Conservation (phyloP, 1,140 invertebrate genomes). For the Brachionus calyciflorus region DNA sequence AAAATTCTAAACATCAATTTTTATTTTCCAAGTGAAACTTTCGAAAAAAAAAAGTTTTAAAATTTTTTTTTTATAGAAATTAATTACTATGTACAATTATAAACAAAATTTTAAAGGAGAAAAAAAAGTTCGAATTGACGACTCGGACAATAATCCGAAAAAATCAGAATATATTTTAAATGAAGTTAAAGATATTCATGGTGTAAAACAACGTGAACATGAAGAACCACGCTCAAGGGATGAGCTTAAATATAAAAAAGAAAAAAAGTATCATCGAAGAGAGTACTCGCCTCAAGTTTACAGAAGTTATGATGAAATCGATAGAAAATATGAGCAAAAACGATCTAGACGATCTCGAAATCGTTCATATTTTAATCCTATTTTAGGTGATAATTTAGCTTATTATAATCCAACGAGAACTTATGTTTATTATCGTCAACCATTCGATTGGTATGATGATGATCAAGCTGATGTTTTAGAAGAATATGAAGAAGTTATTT, state of each 20-base stretch:
- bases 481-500: constrained; percentile 15
- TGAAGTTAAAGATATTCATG: not conserved
- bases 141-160: not conserved
- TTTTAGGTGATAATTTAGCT: constrained; percentile 19
- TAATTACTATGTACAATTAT: constrained; percentile 17
- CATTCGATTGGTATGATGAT: constrained; percentile 21
- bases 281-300: too few relatives aligned
- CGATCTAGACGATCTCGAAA: not conserved
- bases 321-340: not conserved
- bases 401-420: not conserved
- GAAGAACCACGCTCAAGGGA: not conserved
- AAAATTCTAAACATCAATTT: too few relatives aligned
- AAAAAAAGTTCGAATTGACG: constrained; percentile 11
- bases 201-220: not conserved
- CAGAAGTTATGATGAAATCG: not conserved
- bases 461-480: constrained; percentile 17
- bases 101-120: not conserved
- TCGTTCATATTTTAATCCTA: not conserved
- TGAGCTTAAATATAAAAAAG: not conserved
- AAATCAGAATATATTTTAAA: constrained; percentile 2
- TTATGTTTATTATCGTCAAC: not conserved
- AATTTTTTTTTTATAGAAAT: too few relatives aligned
- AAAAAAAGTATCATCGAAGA: not conserved
- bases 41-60: too few relatives aligned
- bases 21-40: too few relatives aligned